These are phyloP conservation scores for Diorhabda elongata DNA, from an alignment of 1,140 invertebrate genomes.

Conservation along the genomic window DNA sequence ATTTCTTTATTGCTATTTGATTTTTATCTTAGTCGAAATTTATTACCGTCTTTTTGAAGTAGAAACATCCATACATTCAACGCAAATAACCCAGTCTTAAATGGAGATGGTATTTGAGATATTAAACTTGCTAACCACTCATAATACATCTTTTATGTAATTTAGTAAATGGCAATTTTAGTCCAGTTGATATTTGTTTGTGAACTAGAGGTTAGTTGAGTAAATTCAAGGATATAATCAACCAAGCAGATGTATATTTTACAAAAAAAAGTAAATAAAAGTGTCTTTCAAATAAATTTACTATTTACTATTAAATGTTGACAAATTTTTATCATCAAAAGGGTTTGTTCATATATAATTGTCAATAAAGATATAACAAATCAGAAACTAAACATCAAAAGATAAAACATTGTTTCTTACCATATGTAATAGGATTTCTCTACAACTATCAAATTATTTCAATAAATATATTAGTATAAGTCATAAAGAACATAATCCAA, in stretches of 20 bases:
- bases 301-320: no score
- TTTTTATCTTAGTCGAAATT: not conserved
- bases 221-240: no score
- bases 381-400: no score
- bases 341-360: no score
- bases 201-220: no score
- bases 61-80: slow-evolving; percentile 4
- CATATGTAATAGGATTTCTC: no score
- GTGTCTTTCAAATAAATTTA: not conserved
- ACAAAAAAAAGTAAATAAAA: slow-evolving; percentile 4
- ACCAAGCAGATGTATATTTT: not conserved
- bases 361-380: no score
- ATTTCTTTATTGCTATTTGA: not conserved
- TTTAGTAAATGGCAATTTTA: not conserved
- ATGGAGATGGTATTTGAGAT: slow-evolving; percentile 10
- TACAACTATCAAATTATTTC: no score
- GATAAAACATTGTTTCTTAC: no score
- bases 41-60: not conserved
- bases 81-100: slow-evolving; percentile 3
- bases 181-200: not conserved
- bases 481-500: no score
- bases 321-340: no score
- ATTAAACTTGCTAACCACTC: slow-evolving; percentile 8
- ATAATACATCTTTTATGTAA: not conserved
- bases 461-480: no score